These are phyloP conservation scores for Sorex fumeus DNA, from an alignment of 2,113 vertebrate species.

Conservation along the genomic window DNA sequence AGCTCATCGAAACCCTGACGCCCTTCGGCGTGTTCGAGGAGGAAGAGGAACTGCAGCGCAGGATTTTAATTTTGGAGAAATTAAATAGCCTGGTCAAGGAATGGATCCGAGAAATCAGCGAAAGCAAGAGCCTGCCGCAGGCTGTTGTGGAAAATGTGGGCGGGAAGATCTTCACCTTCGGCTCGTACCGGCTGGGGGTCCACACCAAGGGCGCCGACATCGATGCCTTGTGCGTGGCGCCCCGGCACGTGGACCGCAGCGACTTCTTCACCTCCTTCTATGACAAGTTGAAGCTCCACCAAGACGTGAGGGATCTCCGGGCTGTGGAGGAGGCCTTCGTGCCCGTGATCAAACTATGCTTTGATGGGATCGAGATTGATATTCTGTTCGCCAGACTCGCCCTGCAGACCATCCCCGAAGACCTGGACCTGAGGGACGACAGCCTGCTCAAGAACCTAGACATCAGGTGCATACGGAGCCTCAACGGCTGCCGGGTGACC, in stretches of 20 bases:
- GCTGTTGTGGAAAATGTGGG: conserved; percentile 91
- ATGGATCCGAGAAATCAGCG: conserved; percentile 94
- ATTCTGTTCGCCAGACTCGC: conserved; percentile 94
- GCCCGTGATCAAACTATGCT: conserved; percentile 94
- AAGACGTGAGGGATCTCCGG: conserved; percentile 92
- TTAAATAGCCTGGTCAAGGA: conserved; percentile 93
- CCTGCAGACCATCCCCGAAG: conserved; percentile 93
- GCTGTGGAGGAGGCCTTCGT: conserved; percentile 95
- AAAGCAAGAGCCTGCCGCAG: conserved; percentile 92
- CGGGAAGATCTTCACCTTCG: conserved; percentile 95
- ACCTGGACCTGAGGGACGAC: conserved; percentile 93
- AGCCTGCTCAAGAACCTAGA: conserved; percentile 92
- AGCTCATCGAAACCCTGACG: conserved; percentile 91
- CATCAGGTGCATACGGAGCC: conserved; percentile 93
- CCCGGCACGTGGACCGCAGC: conserved; percentile 92
- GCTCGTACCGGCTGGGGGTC: conserved; percentile 93
- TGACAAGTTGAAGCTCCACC: conserved; percentile 92
- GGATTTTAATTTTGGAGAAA: conserved; percentile 93
- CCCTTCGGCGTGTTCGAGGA: conserved; percentile 94
- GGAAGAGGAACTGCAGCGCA: conserved; percentile 93
- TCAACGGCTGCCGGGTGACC: conserved; percentile 95
- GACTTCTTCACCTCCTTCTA: conserved; percentile 95
- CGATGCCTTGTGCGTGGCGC: conserved; percentile 93
- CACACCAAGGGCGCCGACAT: conserved; percentile 95
- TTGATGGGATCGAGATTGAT: conserved; percentile 95